These are phyloP conservation scores for Phrynosoma platyrhinos DNA, from an alignment of 2,113 vertebrate species.

Conservation along the genomic window DNA sequence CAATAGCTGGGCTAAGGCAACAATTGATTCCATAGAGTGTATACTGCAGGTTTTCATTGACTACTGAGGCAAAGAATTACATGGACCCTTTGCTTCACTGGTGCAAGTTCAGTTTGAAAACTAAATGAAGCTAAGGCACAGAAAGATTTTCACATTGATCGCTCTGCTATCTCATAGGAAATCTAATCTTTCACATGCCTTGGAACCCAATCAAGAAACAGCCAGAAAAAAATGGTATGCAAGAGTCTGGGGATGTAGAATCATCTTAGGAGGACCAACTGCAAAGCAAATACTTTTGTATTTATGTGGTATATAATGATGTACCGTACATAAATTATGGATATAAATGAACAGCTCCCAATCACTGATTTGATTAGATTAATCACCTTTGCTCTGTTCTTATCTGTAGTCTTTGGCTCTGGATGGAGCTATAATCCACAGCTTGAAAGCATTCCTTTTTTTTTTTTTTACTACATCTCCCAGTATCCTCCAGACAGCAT, in stretches of 20 bases:
- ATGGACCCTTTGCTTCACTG: conserved; percentile 43
- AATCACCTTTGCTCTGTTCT: neutral
- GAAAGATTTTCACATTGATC: conserved; percentile 37
- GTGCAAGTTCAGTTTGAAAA: conserved; percentile 49
- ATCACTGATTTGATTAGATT: neutral
- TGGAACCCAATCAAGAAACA: neutral
- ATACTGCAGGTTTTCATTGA: conserved; percentile 37
- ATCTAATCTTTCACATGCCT: neutral
- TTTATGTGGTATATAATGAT: too few relatives aligned
- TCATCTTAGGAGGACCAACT: neutral
- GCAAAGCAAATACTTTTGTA: neutral
- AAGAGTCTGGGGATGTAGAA: neutral
- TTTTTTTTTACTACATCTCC: too few relatives aligned
- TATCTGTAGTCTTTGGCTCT: neutral
- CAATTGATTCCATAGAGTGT: conserved; percentile 52
- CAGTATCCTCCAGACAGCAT: too few relatives aligned
- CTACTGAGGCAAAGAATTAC: conserved; percentile 53
- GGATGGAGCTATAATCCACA: neutral
- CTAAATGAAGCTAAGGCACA: conserved; percentile 50
- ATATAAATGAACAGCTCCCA: neutral
- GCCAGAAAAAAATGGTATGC: neutral
- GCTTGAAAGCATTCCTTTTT: neutral
- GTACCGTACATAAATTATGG: neutral
- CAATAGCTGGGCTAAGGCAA: neutral
- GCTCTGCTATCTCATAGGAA: conserved; percentile 53